Evolutionary conservation across 2,888 invertebrate genomes (phyloP).

Genomic region (Cephus rjabovi): DNA sequence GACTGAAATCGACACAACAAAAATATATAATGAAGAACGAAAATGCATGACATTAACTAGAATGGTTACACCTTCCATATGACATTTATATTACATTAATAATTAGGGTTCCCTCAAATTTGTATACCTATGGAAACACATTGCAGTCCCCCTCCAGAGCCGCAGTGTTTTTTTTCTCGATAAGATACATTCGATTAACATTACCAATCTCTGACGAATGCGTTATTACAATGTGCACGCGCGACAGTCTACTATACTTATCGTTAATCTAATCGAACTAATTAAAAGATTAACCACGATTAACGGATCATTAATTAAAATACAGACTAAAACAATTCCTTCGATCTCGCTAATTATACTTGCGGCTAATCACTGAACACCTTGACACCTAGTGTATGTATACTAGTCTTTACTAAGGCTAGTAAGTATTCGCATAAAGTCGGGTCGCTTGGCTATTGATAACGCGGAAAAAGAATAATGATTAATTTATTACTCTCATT

Average conservation of each 20-base stretch:
- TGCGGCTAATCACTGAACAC: slow-evolving; percentile 42
- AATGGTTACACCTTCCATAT: neutral
- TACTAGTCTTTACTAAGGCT: slow-evolving; percentile 53
- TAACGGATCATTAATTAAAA: neutral
- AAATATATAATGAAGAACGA: neutral
- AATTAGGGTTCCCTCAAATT: neutral
- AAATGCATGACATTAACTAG: neutral
- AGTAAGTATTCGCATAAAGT: slow-evolving; percentile 49
- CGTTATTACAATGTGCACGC: neutral
- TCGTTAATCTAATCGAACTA: slow-evolving; percentile 2
- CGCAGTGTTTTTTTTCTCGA: slow-evolving; percentile 18
- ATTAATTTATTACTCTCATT: slow-evolving; percentile 7
- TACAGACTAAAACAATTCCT: neutral
- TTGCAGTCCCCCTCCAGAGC: slow-evolving; percentile 25
- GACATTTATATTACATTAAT: neutral
- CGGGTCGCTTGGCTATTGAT: slow-evolving; percentile 5
- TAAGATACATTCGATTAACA: neutral
- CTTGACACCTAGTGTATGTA: slow-evolving; percentile 50
- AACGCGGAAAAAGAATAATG: neutral
- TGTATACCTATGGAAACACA: neutral
- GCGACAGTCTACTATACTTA: neutral
- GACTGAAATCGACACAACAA: neutral
- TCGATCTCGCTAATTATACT: slow-evolving; percentile 3
- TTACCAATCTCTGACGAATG: neutral
- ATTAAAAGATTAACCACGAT: neutral